Evolutionary conservation across 2,113 vertebrate genomes (phyloP).

Genomic region (Shinisaurus crocodilurus): DNA sequence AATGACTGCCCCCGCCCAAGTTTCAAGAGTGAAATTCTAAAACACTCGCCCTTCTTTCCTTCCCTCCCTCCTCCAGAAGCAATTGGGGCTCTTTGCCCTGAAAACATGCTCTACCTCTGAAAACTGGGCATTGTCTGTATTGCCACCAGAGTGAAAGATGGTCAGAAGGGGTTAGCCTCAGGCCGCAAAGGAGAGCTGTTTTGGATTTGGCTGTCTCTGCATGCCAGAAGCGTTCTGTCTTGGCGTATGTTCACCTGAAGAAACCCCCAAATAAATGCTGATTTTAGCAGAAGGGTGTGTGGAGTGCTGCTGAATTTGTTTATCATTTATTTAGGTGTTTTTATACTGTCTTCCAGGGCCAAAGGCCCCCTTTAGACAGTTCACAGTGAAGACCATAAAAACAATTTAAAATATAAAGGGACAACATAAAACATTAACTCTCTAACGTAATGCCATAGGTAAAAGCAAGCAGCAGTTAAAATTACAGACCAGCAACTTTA

Average conservation of each 20-base stretch:
- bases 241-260: background rate
- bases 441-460: too few relatives aligned
- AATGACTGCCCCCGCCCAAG: too few relatives aligned
- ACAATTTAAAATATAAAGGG: background rate
- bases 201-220: background rate
- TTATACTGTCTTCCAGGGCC: background rate
- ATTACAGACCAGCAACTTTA: too few relatives aligned
- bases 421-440: too few relatives aligned
- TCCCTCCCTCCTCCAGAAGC: background rate
- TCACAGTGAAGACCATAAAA: background rate
- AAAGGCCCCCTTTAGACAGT: background rate
- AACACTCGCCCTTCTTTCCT: accelerated
- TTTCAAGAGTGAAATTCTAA: background rate
- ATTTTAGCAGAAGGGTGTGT: background rate
- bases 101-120: background rate
- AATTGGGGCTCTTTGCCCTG: background rate
- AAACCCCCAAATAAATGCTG: background rate
- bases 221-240: too few relatives aligned
- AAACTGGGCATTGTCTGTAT: too few relatives aligned
- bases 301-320: background rate
- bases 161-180: background rate
- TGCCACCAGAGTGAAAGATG: too few relatives aligned
- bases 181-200: too few relatives aligned
- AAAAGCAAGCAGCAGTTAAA: too few relatives aligned
- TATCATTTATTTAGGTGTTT: background rate